A percentile compares a stretch with the other conserved stretches of the same genome.
Evolutionary conservation across 2,888 invertebrate genomes (phyloP).

Genomic region (Gonocerus acuteangulatus): DNA sequence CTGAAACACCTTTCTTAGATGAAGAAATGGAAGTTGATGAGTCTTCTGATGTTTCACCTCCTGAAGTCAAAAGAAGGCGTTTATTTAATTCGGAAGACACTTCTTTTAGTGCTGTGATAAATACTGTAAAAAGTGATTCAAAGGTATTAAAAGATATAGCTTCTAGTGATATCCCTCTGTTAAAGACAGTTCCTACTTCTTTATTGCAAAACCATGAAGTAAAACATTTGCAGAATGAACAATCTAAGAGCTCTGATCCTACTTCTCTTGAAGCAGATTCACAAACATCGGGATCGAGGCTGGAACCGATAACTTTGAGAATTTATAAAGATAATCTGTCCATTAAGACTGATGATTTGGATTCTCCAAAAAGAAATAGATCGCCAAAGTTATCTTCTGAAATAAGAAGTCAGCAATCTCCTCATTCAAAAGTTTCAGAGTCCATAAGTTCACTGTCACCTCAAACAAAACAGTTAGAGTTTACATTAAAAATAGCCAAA

Average conservation of each 20-base stretch:
- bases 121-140: not conserved
- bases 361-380: conserved; percentile 29
- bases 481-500: conserved; percentile 37
- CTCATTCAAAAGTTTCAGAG: conserved; percentile 21
- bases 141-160: not conserved
- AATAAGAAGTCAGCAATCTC: conserved; percentile 28
- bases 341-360: conserved; percentile 30
- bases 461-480: conserved; percentile 35
- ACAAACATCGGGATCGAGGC: not conserved
- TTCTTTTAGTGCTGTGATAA: not conserved
- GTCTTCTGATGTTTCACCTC: not conserved
- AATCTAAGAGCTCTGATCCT: not conserved
- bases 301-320: conserved; percentile 33
- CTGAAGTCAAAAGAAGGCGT: not conserved
- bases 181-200: conserved; percentile 15
- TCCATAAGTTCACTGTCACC: conserved; percentile 23
- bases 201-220: not conserved
- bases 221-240: not conserved
- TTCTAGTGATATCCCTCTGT: conserved; percentile 8
- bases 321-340: conserved; percentile 33
- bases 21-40: conserved; percentile 11
- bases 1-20: not conserved
- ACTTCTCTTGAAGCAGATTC: not conserved
- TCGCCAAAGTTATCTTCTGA: conserved; percentile 30
- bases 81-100: not conserved